Conservation (phyloP, 2,888 invertebrate species). For the Deladenus siricidicola region DNA sequence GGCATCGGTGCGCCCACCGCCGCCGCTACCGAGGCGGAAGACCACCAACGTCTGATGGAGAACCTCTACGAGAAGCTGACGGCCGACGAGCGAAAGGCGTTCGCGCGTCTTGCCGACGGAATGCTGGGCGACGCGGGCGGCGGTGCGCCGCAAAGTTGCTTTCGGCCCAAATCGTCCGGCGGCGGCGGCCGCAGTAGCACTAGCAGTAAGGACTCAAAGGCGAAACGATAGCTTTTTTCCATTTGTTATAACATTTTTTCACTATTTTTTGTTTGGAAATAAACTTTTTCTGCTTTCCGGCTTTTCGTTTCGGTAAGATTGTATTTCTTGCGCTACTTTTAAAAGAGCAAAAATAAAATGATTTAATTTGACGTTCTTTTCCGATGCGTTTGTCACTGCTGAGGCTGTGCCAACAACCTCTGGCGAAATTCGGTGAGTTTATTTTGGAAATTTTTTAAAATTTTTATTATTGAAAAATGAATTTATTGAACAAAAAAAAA, state of each 20-base stretch:
- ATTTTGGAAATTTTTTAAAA: neutral
- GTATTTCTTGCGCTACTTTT: too few relatives aligned
- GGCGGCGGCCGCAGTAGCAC: too few relatives aligned
- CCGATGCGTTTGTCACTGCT: neutral
- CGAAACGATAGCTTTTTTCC: too few relatives aligned
- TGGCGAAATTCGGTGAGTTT: neutral
- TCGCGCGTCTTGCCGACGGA: slow-evolving; percentile 23
- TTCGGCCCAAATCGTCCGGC: too few relatives aligned
- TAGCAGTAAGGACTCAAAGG: too few relatives aligned
- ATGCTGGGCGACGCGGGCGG: slow-evolving; percentile 11
- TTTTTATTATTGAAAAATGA: too few relatives aligned
- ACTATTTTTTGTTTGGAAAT: too few relatives aligned
- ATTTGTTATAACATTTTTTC: too few relatives aligned
- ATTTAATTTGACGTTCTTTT: neutral
- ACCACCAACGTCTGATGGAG: slow-evolving; percentile 27
- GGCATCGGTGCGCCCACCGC: neutral
- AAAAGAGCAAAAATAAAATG: too few relatives aligned
- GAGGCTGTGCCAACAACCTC: neutral
- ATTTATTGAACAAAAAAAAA: too few relatives aligned
- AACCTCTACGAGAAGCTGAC: slow-evolving; percentile 18
- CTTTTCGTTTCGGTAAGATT: too few relatives aligned
- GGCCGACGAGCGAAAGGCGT: slow-evolving; percentile 26
- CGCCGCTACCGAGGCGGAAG: neutral
- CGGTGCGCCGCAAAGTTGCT: slow-evolving; percentile 1
- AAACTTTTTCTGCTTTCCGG: too few relatives aligned